These are phyloP conservation scores for Troides aeacus DNA, from an alignment of 2,888 invertebrate genomes.

Conservation along the genomic window DNA sequence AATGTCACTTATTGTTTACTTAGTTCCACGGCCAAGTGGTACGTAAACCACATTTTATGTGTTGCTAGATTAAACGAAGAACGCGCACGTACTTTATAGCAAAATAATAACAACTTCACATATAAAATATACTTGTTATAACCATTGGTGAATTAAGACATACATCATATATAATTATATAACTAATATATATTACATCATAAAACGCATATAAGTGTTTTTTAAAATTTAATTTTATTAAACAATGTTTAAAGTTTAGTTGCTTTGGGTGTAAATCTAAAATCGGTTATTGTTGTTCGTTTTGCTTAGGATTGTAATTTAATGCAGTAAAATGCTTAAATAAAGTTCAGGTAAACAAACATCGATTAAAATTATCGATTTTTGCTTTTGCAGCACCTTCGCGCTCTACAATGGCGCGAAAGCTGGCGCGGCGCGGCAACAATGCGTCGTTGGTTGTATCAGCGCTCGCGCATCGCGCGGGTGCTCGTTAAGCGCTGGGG, in stretches of 20 bases:
- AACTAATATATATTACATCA: too few species aligned
- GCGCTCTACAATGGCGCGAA: constrained; percentile 74
- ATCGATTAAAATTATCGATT: constrained; percentile 68
- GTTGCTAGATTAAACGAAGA: constrained; percentile 18
- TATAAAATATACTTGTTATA: too few species aligned
- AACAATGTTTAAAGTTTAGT: too few species aligned
- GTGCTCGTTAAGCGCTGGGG: constrained; percentile 73
- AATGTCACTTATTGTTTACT: constrained; percentile 77
- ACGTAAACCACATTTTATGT: constrained; percentile 51
- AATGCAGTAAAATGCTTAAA: constrained; percentile 30
- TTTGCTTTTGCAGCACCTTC: constrained; percentile 64
- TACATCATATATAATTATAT: too few species aligned
- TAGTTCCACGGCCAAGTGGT: constrained; percentile 57
- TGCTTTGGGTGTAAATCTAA: too few species aligned
- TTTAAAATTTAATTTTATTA: too few species aligned
- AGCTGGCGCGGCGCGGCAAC: constrained; percentile 74
- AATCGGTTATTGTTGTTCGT: too few species aligned
- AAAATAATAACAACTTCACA: neutral
- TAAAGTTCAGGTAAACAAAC: constrained; percentile 71
- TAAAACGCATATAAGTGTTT: too few species aligned
- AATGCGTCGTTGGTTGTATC: constrained; percentile 73
- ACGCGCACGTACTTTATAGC: neutral
- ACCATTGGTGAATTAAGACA: too few species aligned
- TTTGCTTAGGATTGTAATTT: neutral
- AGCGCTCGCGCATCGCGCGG: constrained; percentile 69